Conservation (phyloP, 2,113 vertebrate genomes). For the Tiliqua scincoides region DNA sequence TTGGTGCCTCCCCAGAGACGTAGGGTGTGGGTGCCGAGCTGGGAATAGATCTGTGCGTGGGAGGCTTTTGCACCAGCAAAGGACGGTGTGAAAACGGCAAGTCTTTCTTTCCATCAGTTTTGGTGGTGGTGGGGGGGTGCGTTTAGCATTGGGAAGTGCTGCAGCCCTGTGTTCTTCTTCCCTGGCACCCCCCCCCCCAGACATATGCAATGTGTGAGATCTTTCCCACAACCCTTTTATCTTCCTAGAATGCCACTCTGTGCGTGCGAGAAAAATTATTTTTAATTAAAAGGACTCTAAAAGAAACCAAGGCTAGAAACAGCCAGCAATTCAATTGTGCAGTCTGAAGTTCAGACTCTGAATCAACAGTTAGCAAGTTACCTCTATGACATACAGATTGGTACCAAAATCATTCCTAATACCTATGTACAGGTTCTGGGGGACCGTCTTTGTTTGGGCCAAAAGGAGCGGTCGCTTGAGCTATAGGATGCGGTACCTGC, state of each 20-base stretch:
- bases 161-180: not conserved
- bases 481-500: too few relatives aligned
- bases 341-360: not conserved
- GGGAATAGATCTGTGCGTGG: fast-evolving
- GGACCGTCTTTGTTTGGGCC: not conserved
- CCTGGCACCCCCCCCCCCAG: not conserved
- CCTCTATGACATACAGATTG: not conserved
- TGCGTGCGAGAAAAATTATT: not conserved
- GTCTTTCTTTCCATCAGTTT: not conserved
- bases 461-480: not conserved
- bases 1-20: not conserved
- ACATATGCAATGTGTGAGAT: too few relatives aligned
- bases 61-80: not conserved
- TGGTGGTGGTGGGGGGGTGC: not conserved
- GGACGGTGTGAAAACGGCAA: not conserved
- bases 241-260: not conserved
- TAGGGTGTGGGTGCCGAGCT: not conserved
- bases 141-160: not conserved
- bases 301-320: not conserved
- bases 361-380: not conserved
- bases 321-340: not conserved
- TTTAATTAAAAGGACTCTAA: not conserved
- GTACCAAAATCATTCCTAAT: not conserved
- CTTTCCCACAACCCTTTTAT: not conserved
- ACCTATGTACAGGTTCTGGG: not conserved